Base-by-base conservation (phyloP, 2,113 vertebrate genomes). In the Oenanthe melanoleuca region DNA sequence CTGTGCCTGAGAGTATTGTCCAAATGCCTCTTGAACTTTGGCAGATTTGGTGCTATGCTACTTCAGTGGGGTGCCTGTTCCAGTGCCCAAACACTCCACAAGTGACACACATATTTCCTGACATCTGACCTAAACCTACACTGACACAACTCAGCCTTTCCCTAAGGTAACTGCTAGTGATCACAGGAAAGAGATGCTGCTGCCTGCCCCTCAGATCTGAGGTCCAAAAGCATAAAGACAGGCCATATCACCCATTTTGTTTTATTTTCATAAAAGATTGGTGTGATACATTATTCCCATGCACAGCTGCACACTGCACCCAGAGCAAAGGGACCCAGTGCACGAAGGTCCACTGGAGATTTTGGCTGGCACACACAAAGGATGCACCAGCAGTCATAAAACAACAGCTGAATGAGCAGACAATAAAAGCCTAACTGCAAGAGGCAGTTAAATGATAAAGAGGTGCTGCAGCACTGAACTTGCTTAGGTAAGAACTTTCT, bases 401-500 rank as follows among this genome's bases (percentile, higher is more conserved):
- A 97, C 86, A 97, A 94, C 87, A 97, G 92, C 88, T 95, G 96
- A 98, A 94, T 93, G 96, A 97, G 91, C 95, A 97, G 80, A 96
- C 95, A 97, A 96, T 97, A 97, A 97, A 97, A 97, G 56, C 79
- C 69, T 94, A 94, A 96, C 94, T 95, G 91, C 80, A 96, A 75
- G 89, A 95, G 80, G 72, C 92, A 97, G 97, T 97, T 98, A 97
- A 97, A 95, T 93, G 96, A 97, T 95, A 93, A 97, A 97, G 97
- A 96, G 94, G 88, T 91, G 93, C 79, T 96, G 85, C 88, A 91
- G 83, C 67, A 40, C 47, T 42, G 92, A 98, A 97, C 88, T 98
- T 98, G 97, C 97, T 98, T 98, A 98, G 96, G 95, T 97, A 98
- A 94, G 98, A 97, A 96, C 86, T 96, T 98, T 97, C 90, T 97